These are phyloP conservation scores for Leptopilina clavipes DNA, from an alignment of 1,140 invertebrate species.

Conservation along the genomic window DNA sequence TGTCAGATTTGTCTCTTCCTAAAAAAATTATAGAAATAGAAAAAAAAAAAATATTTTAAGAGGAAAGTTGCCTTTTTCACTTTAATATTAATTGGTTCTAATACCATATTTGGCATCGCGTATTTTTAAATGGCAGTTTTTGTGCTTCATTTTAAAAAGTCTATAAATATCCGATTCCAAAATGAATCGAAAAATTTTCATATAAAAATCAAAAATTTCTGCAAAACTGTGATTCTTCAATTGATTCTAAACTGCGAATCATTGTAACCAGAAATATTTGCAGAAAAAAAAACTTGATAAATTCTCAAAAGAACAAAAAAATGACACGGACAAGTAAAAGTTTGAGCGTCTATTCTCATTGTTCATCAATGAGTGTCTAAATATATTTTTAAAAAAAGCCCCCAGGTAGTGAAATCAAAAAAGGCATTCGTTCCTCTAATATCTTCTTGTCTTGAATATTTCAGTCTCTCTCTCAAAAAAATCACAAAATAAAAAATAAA, in stretches of 20 bases:
- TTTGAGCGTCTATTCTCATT: neutral
- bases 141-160: neutral
- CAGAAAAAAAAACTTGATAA: neutral
- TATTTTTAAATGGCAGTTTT: slow-evolving; percentile 9
- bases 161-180: neutral
- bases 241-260: too few relatives aligned
- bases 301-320: neutral
- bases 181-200: too few relatives aligned
- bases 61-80: slow-evolving; percentile 6
- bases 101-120: neutral
- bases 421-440: neutral
- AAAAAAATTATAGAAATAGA: neutral
- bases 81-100: slow-evolving; percentile 10
- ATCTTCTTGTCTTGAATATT: slow-evolving; percentile 6
- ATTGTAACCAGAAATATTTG: too few relatives aligned
- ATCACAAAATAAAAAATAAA: neutral
- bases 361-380: neutral
- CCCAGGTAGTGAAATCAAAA: neutral
- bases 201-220: neutral
- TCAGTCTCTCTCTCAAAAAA: slow-evolving; percentile 19
- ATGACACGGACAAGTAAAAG: neutral
- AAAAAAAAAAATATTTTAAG: neutral
- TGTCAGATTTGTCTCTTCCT: neutral
- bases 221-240: too few relatives aligned
- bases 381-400: neutral